Conservation (phyloP, 2,113 vertebrate species). For the Protomyctophum bolini region DNA sequence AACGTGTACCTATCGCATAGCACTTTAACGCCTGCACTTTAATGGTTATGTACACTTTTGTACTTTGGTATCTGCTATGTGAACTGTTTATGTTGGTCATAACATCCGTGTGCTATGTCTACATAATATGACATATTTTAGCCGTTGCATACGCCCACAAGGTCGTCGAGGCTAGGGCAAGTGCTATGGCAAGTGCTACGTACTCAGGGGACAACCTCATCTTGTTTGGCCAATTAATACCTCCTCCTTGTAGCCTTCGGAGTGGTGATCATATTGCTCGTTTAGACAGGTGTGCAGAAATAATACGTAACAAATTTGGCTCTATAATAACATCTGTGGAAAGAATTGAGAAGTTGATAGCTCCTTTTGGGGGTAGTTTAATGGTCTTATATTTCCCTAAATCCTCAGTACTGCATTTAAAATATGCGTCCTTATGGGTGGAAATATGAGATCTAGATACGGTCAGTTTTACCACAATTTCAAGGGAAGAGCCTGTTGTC, state of each 20-base stretch:
- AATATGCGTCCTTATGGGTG: conserved; percentile 1
- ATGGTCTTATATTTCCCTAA: conserved; percentile 6
- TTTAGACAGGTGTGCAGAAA: conserved; percentile 48
- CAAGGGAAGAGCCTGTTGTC: neutral
- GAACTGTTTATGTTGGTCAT: no score
- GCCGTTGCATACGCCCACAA: no score
- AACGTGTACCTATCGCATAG: no score
- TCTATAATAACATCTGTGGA: conserved; percentile 45
- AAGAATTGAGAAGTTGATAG: neutral
- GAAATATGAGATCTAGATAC: neutral
- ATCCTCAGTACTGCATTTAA: neutral
- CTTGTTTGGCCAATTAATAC: conserved; percentile 45
- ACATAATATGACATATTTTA: no score
- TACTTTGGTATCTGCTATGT: no score
- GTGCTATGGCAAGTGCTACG: no score
- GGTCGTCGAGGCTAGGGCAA: no score
- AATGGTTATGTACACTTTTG: no score
- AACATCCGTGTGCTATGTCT: no score
- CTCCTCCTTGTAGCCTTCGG: conserved; percentile 38
- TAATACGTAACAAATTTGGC: conserved; percentile 34
- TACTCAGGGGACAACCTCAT: conserved; percentile 41
- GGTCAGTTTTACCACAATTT: neutral
- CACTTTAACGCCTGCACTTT: no score
- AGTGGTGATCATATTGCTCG: conserved; percentile 63
- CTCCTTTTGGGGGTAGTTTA: neutral